phyloP scores from a whole-genome alignment of 2,797 vertebrate genomes.

The Pelochelys cantorii region DNA sequence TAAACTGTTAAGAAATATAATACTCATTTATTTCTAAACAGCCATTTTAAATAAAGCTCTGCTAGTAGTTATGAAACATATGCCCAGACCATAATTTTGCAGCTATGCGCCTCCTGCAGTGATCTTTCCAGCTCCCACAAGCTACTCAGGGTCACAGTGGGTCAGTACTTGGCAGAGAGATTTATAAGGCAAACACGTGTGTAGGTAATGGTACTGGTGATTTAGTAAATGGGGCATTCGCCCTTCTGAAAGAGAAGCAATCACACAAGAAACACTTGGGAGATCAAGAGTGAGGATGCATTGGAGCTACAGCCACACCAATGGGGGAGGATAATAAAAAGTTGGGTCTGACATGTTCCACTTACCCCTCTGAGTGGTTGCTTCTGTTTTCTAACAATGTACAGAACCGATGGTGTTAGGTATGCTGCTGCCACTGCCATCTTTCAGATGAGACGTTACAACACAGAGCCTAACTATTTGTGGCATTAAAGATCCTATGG shows the following conservation, averaged over 20 bases:
- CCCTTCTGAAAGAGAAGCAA: conserved; percentile 15
- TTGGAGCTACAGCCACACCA: neutral
- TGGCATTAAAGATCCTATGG: conserved; percentile 42
- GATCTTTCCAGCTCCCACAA: conserved; percentile 26
- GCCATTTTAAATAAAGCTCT: conserved; percentile 45
- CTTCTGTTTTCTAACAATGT: neutral
- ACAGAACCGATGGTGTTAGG: neutral
- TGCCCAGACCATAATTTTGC: neutral
- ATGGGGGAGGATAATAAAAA: neutral
- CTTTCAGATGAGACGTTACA: neutral
- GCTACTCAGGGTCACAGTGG: conserved; percentile 31
- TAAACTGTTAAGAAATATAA: conserved; percentile 33
- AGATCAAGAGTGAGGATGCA: neutral
- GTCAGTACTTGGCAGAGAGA: conserved; percentile 46
- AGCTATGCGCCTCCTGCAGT: neutral
- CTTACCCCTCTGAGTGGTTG: neutral
- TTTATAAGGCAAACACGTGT: conserved; percentile 36
- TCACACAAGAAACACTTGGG: conserved; percentile 29
- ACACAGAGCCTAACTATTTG: conserved; percentile 32
- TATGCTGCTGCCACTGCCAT: conserved; percentile 30
- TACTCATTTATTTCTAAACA: conserved; percentile 34
- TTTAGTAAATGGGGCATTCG: conserved; percentile 10
- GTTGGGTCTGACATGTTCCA: neutral
- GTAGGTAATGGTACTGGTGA: conserved; percentile 38
- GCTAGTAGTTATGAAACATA: conserved; percentile 33